phyloP scores from a whole-genome alignment of 2,113 vertebrate genomes.

The Falco punctatus region DNA sequence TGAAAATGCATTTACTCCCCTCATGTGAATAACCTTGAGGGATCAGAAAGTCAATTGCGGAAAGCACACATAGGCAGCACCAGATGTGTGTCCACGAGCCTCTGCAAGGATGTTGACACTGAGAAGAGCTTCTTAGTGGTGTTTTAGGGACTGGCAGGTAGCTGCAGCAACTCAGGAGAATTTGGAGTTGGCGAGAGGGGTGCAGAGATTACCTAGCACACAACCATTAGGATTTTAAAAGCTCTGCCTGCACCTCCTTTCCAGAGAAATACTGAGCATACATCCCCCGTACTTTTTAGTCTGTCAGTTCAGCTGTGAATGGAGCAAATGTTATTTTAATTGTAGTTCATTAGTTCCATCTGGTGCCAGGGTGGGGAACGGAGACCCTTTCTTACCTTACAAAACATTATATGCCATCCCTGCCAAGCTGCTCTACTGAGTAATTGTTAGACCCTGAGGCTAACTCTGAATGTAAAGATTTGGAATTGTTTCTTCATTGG shows the following conservation, averaged over 20 bases:
- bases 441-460: not conserved
- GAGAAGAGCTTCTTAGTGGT: not conserved
- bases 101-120: not conserved
- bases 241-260: not conserved
- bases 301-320: slow-evolving; percentile 12
- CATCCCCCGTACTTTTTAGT: not conserved
- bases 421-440: not conserved
- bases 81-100: not conserved
- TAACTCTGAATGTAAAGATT: slow-evolving; percentile 4
- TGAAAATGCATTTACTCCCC: slow-evolving; percentile 3
- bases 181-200: not conserved
- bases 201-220: not conserved
- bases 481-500: not conserved
- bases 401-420: not conserved
- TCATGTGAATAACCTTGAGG: slow-evolving; percentile 9
- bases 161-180: not conserved
- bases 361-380: not conserved
- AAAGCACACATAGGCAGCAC: not conserved
- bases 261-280: not conserved
- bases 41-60: not conserved
- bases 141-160: not conserved
- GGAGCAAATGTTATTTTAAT: slow-evolving; percentile 1
- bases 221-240: not conserved
- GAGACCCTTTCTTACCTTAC: slow-evolving; percentile 22
- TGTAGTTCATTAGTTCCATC: slow-evolving; percentile 24